These are phyloP conservation scores for Molorchus minor DNA, from an alignment of 2,888 invertebrate genomes.

Conservation along the genomic window DNA sequence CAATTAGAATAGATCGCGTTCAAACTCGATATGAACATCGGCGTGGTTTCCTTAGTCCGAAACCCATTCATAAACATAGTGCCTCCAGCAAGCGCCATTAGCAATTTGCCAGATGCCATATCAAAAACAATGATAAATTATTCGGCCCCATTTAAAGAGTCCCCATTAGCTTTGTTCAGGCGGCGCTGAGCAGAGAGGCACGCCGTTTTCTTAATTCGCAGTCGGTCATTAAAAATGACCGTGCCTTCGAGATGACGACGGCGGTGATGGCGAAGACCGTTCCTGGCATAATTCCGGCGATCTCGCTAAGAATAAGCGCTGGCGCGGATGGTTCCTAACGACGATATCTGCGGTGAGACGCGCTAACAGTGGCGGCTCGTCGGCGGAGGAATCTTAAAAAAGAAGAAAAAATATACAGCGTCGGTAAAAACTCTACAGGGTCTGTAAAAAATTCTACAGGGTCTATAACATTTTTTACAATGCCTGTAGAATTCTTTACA, in stretches of 20 bases:
- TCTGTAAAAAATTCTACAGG: no score
- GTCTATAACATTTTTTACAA: no score
- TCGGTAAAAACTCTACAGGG: no score
- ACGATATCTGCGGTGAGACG: slow-evolving; percentile 58
- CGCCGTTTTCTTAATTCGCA: slow-evolving; percentile 54
- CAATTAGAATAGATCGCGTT: no score
- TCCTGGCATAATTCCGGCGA: slow-evolving; percentile 60
- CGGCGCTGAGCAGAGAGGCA: no score
- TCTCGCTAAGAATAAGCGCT: slow-evolving; percentile 57
- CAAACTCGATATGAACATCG: no score
- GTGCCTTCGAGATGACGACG: slow-evolving; percentile 53
- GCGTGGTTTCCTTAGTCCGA: no score
- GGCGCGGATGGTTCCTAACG: slow-evolving; percentile 59
- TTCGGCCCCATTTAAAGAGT: slow-evolving; percentile 39
- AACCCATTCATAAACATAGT: no score
- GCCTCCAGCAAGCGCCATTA: slow-evolving; percentile 16
- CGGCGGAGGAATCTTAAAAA: no score
- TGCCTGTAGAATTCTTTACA: no score
- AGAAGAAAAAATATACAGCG: no score
- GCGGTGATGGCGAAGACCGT: slow-evolving; percentile 54
- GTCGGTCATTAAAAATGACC: slow-evolving; percentile 57
- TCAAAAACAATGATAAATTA: slow-evolving; percentile 44
- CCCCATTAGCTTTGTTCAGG: slow-evolving; percentile 40
- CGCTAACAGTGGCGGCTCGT: slow-evolving; percentile 31
- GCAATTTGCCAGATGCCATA: slow-evolving; percentile 25